Base-by-base conservation (phyloP, 2,888 invertebrate species). In the Sarcophaga caerulescens region DNA sequence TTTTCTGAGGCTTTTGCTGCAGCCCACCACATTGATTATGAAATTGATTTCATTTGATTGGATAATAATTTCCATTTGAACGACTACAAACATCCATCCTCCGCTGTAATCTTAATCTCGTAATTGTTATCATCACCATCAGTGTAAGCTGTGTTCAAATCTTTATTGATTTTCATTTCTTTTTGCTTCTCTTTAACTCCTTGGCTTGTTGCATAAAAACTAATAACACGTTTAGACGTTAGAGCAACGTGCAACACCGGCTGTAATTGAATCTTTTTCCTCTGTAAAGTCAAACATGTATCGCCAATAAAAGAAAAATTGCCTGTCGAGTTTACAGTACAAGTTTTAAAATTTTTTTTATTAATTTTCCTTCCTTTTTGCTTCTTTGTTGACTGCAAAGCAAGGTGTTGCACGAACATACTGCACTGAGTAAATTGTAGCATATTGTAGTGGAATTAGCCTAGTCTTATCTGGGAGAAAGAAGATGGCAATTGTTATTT, bases 251-350 rank as follows among this genome's bases (percentile, higher is more conserved):
- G 80, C 80, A 83, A 70, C 75, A 78, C 60, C 85, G 74, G 23
- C 73, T 75, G 74, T 86, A 86, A 85, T 85, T 85, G 83, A 83
- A 79, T 79, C 35, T 74, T 63, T 75, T 47, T 52, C 52, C 52
- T 52, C 14, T 17, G 17, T 52, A 52, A 52, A 52, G 17, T 52
- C 52, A 52, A 52, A 52, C 52, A 17, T 52, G 52, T 52, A 52
- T 52, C 52, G 52, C 12, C 52, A 52, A 52, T 14, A 17, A 52
- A 12, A 14, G 52, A 52, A 12, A 14, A 17, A 52, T 17, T 52
- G 52, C 12, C 52, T 52, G 52, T 52, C 52, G 12, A 17, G 4
- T 52, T 17, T 52, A 1, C 5, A 52, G 17, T 14, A 52, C 52
- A 52, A 52, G 52, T 52, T 52, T 47, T 47, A 14, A 47, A 1